phyloP scores from a whole-genome alignment of 2,797 vertebrate species.

The Spheniscus humboldti region DNA sequence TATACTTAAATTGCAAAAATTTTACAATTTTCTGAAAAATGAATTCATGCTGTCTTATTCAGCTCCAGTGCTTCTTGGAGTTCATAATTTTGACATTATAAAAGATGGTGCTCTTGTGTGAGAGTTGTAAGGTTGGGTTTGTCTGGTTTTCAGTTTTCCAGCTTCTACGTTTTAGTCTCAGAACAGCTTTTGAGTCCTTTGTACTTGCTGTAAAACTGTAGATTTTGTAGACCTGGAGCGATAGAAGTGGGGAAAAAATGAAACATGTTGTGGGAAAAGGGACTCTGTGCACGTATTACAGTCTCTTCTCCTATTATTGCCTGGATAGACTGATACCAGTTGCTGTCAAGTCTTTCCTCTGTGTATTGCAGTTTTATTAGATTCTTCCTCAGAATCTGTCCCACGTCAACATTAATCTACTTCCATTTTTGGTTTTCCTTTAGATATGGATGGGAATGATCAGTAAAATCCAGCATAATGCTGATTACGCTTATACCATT shows the following conservation, averaged over 20 bases:
- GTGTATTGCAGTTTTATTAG: constrained; percentile 21
- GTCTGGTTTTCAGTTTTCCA: not conserved
- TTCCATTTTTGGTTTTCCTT: not conserved
- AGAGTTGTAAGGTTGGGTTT: not conserved
- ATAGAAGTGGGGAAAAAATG: not conserved
- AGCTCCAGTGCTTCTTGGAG: not conserved
- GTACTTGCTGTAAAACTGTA: not conserved
- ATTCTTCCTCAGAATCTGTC: not conserved
- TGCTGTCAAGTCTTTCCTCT: constrained; percentile 8
- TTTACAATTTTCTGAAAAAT: not conserved
- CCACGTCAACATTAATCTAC: not conserved
- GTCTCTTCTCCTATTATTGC: constrained; percentile 7
- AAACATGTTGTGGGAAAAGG: not conserved
- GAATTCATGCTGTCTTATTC: not conserved
- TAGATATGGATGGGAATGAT: not conserved
- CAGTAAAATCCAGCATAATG: not conserved
- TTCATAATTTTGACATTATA: not conserved
- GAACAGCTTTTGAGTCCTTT: constrained; percentile 16
- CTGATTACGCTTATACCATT: not conserved
- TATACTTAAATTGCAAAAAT: not conserved
- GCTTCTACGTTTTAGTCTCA: not conserved
- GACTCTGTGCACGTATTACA: not conserved
- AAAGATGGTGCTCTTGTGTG: not conserved
- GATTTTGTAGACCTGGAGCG: constrained; percentile 6
- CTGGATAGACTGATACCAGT: not conserved